Conservation (phyloP, 1,140 invertebrate genomes). For the Oreohelix idahoensis region DNA sequence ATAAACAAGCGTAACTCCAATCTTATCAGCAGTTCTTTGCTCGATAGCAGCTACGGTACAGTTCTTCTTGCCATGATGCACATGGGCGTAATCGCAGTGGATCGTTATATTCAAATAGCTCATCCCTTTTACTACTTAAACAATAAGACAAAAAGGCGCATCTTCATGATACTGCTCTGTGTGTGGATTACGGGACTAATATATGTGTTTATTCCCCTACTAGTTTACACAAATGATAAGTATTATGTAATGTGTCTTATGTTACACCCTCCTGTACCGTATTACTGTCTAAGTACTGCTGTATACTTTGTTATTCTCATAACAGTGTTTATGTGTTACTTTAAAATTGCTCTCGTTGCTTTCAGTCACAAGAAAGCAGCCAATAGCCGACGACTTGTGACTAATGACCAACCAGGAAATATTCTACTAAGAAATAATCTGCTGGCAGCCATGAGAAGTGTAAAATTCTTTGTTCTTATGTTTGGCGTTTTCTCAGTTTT, state of each 20-base stretch:
- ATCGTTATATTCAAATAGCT: not conserved
- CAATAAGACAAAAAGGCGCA: not conserved
- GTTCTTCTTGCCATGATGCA: not conserved
- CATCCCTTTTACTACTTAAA: not conserved
- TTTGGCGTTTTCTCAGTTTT: not conserved
- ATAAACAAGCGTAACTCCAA: not conserved
- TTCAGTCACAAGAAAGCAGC: not conserved
- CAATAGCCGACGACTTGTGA: not conserved
- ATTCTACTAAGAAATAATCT: not conserved
- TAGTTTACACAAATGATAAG: not conserved
- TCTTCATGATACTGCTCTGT: not conserved
- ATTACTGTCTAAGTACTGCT: not conserved
- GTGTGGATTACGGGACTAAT: not conserved
- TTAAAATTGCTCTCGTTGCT: not conserved
- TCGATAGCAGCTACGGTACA: not conserved
- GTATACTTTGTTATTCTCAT: not conserved
- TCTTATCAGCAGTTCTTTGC: not conserved
- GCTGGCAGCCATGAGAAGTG: not conserved
- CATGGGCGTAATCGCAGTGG: not conserved
- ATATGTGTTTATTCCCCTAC: not conserved
- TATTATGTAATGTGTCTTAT: not conserved
- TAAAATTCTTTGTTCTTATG: not conserved
- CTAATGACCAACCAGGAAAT: not conserved
- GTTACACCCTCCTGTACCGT: not conserved
- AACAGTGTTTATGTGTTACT: not conserved